A percentile compares a stretch with the other conserved stretches of the same genome.
Conservation (phyloP, 2,797 vertebrate genomes). For the Xenentodon cancila region DNA sequence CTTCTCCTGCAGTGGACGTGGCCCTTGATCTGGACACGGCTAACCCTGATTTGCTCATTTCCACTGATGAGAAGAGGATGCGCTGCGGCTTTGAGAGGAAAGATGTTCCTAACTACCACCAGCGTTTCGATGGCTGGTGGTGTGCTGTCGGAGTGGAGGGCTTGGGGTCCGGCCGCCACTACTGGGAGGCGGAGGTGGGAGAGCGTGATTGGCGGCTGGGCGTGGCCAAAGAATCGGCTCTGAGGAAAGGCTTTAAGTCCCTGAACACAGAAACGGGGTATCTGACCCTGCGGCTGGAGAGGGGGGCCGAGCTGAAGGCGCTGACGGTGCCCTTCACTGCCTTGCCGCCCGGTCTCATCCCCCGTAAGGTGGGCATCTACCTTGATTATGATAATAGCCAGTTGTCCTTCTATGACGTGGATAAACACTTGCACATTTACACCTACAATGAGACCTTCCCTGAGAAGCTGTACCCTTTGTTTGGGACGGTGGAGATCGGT, state of each 20-base stretch:
- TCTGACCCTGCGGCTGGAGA: constrained; percentile 83
- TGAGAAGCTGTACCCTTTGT: constrained; percentile 83
- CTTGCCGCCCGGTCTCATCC: constrained; percentile 76
- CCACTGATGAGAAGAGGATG: constrained; percentile 79
- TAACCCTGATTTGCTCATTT: constrained; percentile 84
- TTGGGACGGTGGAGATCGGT: constrained; percentile 83
- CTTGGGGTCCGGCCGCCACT: constrained; percentile 77
- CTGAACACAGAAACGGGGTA: constrained; percentile 82
- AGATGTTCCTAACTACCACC: constrained; percentile 81
- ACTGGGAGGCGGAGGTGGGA: constrained; percentile 86
- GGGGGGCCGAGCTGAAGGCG: constrained; percentile 83
- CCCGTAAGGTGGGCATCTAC: constrained; percentile 80
- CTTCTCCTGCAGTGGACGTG: constrained; percentile 74
- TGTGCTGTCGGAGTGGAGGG: constrained; percentile 78
- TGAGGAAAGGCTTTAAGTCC: constrained; percentile 85
- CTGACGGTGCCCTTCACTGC: constrained; percentile 83
- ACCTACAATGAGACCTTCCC: constrained; percentile 82
- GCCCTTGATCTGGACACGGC: constrained; percentile 82
- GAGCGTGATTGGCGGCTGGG: constrained; percentile 85
- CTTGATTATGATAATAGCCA: constrained; percentile 81
- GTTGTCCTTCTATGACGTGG: constrained; percentile 84
- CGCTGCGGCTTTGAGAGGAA: constrained; percentile 82
- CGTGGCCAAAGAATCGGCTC: constrained; percentile 80
- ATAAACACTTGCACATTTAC: constrained; percentile 81
- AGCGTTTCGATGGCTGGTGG: constrained; percentile 85